Base-by-base conservation (phyloP, 2,113 vertebrate species). In the Crotalus helleri region DNA sequence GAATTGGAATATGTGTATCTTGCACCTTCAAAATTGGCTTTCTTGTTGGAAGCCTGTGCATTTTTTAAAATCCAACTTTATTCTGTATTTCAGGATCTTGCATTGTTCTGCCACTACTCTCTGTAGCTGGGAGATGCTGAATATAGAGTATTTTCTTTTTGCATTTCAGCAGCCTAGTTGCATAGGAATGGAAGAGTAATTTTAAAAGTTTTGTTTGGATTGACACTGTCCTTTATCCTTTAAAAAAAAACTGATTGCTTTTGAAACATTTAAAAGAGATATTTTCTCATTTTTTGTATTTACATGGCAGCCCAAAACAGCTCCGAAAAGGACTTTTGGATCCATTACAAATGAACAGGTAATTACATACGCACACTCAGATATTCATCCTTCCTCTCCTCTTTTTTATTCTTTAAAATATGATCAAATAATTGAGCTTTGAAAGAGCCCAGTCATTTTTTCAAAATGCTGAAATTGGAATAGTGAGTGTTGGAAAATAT, bases 331-430 rank as follows among this genome's bases (percentile, higher is more conserved):
- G 94, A 97, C 96, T 54, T 97, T 97, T 96, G 96, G 97, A 97
- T 97, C 97, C 94, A 97, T 97, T 96, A 96, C 97, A 88, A 97
- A 97, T 0, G 97, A 97, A 33, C 97, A 97, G 96, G 97, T 97
- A 97, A 97, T 96, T 97, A 95, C 51, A 46, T 8, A 74, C 10
- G 15, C 0, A 0, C 23, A 93, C 90, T 9, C 61, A 23, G 19
- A 53, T 5, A 58, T 29, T 81, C 74, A 21, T 17, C 13, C 11
- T 2, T 10, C 51, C 6, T 2, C n/a, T 9, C 59, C 12, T 15
- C n/a, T 54, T 54, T 24, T 88, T 64, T 39, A 87, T 69, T 92
- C 3, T 64, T 92, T 39, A 54, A 64, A 51, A 23, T 39, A 88
- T 1, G 3, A 49, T 21, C 4, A 17, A 19, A 87, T 74, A 7